Conservation (phyloP, 1,140 invertebrate genomes). For the Papilio glaucus region DNA sequence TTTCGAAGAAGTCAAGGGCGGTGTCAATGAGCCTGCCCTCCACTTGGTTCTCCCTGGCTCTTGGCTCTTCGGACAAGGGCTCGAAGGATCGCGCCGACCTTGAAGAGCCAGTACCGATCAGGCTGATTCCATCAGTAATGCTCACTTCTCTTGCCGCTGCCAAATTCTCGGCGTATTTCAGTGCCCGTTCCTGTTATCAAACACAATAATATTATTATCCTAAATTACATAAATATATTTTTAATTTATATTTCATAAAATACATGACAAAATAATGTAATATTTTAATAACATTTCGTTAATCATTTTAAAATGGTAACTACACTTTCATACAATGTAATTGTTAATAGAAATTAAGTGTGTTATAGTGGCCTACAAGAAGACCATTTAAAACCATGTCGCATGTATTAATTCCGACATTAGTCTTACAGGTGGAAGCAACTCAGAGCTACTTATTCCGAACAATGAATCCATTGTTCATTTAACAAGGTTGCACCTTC, state of each 20-base stretch:
- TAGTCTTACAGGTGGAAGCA: background rate
- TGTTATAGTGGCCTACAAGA: background rate
- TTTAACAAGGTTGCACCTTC: background rate
- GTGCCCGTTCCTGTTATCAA: constrained; percentile 85
- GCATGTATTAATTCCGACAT: background rate
- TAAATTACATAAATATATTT: constrained; percentile 11
- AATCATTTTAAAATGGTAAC: background rate
- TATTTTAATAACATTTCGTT: background rate
- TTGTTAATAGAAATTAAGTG: background rate
- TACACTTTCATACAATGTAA: background rate
- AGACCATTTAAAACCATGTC: background rate
- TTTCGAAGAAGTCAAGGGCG: constrained; percentile 89
- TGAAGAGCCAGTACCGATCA: constrained; percentile 86
- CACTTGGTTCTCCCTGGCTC: constrained; percentile 88
- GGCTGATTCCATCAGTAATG: constrained; percentile 88
- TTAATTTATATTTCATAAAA: no score
- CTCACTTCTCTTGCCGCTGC: constrained; percentile 77
- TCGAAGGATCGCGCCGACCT: constrained; percentile 80
- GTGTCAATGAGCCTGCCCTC: constrained; percentile 89
- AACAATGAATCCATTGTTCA: constrained; percentile 23
- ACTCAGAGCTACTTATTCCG: background rate
- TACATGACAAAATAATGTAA: background rate
- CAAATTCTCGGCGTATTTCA: constrained; percentile 87
- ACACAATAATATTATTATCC: constrained; percentile 38
- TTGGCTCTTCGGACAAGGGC: constrained; percentile 86